phyloP scores from a whole-genome alignment of 2,888 invertebrate genomes.

The Saturnia japonica region DNA sequence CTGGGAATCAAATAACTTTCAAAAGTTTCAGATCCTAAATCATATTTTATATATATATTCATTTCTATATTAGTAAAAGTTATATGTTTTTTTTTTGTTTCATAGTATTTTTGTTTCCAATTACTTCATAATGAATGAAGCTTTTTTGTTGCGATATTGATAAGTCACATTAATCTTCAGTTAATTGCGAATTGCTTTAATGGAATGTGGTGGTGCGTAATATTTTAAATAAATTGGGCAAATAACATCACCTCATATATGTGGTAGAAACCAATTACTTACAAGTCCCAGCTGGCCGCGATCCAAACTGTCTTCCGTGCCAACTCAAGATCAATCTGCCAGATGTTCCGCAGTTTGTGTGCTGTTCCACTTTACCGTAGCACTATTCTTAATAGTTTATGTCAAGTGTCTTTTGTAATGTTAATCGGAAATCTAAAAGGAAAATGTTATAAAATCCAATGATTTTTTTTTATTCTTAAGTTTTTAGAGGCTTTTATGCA shows the following conservation, averaged over 20 bases:
- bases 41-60: too few species aligned
- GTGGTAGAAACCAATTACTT: constrained; percentile 25
- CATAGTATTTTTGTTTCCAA: too few species aligned
- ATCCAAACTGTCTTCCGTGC: constrained; percentile 30
- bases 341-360: constrained; percentile 26
- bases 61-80: too few species aligned
- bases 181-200: not conserved
- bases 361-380: not conserved
- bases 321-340: constrained; percentile 34
- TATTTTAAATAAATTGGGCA: not conserved
- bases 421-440: not conserved
- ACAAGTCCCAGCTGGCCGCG: constrained; percentile 36
- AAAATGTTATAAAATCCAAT: not conserved
- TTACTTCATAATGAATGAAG: too few species aligned
- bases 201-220: not conserved
- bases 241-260: not conserved
- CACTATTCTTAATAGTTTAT: not conserved
- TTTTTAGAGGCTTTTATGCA: too few species aligned
- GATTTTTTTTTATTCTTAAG: too few species aligned
- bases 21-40: too few species aligned
- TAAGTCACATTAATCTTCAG: not conserved
- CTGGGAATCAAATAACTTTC: too few species aligned
- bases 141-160: too few species aligned
- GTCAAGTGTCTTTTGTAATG: not conserved
- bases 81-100: too few species aligned